Conservation (phyloP, 2,888 invertebrate genomes). For the Hypercompe scribonia region DNA sequence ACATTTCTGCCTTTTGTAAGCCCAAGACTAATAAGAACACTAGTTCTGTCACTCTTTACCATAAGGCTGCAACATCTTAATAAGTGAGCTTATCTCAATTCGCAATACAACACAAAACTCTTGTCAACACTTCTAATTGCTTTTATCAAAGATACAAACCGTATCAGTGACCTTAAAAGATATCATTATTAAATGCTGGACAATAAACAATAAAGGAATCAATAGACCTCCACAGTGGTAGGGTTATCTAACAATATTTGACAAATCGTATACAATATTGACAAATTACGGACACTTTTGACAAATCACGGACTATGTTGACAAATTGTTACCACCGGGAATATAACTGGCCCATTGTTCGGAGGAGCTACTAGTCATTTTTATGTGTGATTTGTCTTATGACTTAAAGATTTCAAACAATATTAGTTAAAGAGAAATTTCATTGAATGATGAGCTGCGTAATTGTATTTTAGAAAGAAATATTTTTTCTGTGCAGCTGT, state of each 20-base stretch:
- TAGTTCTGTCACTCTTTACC: neutral
- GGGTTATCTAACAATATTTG: slow-evolving; percentile 66
- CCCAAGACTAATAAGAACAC: neutral
- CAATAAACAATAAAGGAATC: slow-evolving; percentile 17
- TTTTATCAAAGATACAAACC: slow-evolving; percentile 16
- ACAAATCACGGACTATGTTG: slow-evolving; percentile 43
- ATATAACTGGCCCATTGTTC: slow-evolving; percentile 43
- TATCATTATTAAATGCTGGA: slow-evolving; percentile 2
- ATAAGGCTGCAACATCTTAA: neutral
- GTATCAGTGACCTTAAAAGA: slow-evolving; percentile 4
- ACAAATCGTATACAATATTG: slow-evolving; percentile 68
- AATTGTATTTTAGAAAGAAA: neutral
- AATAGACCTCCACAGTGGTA: slow-evolving; percentile 55
- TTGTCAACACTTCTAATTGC: slow-evolving; percentile 3
- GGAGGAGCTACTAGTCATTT: slow-evolving; percentile 14
- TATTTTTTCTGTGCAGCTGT: neutral
- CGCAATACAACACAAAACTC: slow-evolving; percentile 13
- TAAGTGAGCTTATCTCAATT: slow-evolving; percentile 5
- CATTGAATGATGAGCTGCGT: neutral
- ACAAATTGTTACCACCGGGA: slow-evolving; percentile 41
- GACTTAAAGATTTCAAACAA: neutral
- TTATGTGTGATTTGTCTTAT: slow-evolving; percentile 14
- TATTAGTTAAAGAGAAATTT: neutral
- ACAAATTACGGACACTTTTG: slow-evolving; percentile 60
- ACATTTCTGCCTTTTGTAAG: no score